Evolutionary conservation across 2,113 vertebrate species (phyloP).

Genomic region (Aleadryas rufinucha): DNA sequence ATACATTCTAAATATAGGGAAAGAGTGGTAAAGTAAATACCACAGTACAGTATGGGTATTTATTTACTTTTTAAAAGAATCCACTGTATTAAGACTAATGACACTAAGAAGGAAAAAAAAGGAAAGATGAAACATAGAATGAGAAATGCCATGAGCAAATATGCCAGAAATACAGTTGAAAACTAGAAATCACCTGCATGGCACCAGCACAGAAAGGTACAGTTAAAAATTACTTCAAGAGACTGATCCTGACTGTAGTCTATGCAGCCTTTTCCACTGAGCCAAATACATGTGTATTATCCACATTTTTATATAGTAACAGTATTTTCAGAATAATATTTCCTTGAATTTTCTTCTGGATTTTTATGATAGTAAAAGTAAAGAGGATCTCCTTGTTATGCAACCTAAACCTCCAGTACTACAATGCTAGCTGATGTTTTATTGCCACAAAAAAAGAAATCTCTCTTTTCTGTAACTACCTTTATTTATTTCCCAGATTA

Average conservation of each 20-base stretch:
- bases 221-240: neutral
- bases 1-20: conserved; percentile 66
- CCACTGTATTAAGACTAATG: conserved; percentile 28
- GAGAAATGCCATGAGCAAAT: neutral
- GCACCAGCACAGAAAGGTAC: neutral
- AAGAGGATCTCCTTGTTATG: neutral
- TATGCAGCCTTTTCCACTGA: neutral
- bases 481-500: neutral
- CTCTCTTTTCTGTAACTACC: neutral
- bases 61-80: conserved; percentile 50
- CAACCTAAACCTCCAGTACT: neutral
- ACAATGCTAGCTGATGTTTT: neutral
- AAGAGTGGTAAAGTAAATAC: conserved; percentile 54
- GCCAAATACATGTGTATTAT: neutral
- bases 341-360: neutral
- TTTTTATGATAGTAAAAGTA: neutral
- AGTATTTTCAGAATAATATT: neutral
- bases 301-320: neutral
- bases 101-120: conserved; percentile 15
- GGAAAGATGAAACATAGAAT: neutral
- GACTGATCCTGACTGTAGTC: neutral
- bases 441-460: neutral
- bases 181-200: neutral
- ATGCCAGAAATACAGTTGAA: neutral
- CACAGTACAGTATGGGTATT: conserved; percentile 42